Evolutionary conservation across 2,797 vertebrate genomes (phyloP).

Genomic region (Astyanax mexicanus): DNA sequence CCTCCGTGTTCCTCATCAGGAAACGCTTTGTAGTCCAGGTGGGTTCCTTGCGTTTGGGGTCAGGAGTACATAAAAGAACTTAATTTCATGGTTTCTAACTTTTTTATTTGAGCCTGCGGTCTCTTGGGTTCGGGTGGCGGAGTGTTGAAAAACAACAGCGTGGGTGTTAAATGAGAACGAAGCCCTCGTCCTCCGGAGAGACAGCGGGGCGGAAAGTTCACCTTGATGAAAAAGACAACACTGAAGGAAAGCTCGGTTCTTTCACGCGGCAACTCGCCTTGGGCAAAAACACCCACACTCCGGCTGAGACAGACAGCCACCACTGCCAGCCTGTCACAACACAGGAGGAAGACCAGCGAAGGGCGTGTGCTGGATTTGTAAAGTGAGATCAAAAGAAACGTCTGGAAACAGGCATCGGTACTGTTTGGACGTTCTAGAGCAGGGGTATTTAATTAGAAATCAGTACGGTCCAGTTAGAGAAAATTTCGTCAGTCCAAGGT

Average conservation of each 20-base stretch:
- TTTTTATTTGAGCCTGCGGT: not conserved
- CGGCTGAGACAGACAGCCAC: not conserved
- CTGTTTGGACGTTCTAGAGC: not conserved
- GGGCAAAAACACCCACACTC: not conserved
- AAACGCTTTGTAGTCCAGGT: not conserved
- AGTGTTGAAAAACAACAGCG: not conserved
- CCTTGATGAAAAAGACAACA: not conserved
- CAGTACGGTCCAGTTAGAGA: no score
- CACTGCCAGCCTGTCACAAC: not conserved
- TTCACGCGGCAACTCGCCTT: not conserved
- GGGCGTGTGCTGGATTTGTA: not conserved
- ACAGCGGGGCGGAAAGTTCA: not conserved
- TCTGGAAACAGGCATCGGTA: not conserved
- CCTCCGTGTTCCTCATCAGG: no score
- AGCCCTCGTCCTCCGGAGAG: not conserved
- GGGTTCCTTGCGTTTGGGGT: not conserved
- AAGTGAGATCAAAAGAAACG: not conserved
- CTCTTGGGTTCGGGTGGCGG: not conserved
- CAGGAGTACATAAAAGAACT: not conserved
- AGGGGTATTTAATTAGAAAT: not conserved
- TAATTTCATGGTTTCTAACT: slow-evolving; percentile 33
- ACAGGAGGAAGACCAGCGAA: not conserved
- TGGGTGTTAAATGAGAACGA: slow-evolving; percentile 13
- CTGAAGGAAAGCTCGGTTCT: not conserved
- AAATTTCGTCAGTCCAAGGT: no score